These are phyloP conservation scores for Rhynchophorus ferrugineus DNA, from an alignment of 1,140 invertebrate genomes.

Conservation along the genomic window DNA sequence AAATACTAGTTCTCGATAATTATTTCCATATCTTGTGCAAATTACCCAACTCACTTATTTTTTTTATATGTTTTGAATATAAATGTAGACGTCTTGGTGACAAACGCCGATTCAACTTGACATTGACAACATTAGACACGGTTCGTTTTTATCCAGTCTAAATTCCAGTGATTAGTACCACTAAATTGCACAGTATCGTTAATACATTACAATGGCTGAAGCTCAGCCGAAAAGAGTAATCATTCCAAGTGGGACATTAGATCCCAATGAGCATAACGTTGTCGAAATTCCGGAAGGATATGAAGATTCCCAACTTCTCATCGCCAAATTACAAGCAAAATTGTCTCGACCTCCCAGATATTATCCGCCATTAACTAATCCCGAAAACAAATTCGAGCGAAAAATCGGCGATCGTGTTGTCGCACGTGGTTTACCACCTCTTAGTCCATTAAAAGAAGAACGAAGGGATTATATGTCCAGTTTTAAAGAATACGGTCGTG, in stretches of 20 bases:
- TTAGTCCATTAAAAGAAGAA: conserved; percentile 1
- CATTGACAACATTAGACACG: no score
- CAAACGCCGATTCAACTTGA: no score
- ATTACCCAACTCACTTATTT: no score
- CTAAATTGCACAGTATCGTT: no score
- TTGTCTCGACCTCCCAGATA: conserved; percentile 1
- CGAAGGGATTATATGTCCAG: background rate
- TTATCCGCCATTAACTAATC: background rate
- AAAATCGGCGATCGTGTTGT: background rate
- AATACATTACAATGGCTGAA: no score
- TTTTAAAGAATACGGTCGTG: background rate
- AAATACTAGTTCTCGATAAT: no score
- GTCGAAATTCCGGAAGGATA: conserved; percentile 1
- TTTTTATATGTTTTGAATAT: no score
- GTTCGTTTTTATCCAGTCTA: no score
- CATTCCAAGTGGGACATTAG: background rate
- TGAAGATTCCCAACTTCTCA: conserved; percentile 3
- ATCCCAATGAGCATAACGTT: background rate
- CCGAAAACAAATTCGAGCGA: background rate
- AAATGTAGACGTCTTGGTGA: no score
- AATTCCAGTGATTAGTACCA: no score
- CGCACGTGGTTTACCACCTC: background rate
- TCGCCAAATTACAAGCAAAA: conserved; percentile 6
- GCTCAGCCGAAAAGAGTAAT: conserved; percentile 1
- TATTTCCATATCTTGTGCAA: no score